phyloP scores from a whole-genome alignment of 2,888 invertebrate genomes.

The Chymomyza procnemis region DNA sequence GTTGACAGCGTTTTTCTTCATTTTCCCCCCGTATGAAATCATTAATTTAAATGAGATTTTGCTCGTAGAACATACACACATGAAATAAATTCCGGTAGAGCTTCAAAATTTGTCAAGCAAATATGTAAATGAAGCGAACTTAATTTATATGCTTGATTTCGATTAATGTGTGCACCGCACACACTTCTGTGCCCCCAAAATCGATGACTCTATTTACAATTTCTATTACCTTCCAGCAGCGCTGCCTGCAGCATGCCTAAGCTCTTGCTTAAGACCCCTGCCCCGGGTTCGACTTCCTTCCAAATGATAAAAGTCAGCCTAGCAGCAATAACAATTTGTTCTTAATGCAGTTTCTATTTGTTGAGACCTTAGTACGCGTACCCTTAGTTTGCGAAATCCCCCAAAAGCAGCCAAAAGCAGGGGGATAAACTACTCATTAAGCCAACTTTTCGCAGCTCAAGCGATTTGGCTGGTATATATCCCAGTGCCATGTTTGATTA shows the following conservation, averaged over 20 bases:
- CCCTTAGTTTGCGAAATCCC: not conserved
- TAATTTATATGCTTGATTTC: not conserved
- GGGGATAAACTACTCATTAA: conserved; percentile 47
- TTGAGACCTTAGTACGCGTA: conserved; percentile 23
- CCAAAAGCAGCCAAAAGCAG: conserved; percentile 19
- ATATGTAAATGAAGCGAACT: not conserved
- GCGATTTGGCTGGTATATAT: conserved; percentile 20
- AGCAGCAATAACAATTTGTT: conserved; percentile 68
- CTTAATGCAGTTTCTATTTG: conserved; percentile 62
- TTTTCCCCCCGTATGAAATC: no score
- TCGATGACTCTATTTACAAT: not conserved
- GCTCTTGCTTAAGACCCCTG: not conserved
- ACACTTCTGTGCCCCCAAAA: not conserved
- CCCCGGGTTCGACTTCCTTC: not conserved
- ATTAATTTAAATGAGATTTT: conserved; percentile 59
- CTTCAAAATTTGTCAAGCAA: not conserved
- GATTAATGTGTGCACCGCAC: not conserved
- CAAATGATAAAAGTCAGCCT: conserved; percentile 35
- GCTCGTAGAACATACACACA: not conserved
- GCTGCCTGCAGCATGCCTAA: not conserved
- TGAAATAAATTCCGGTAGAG: not conserved
- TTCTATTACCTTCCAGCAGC: not conserved
- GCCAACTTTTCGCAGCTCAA: conserved; percentile 4
- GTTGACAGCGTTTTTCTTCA: no score
- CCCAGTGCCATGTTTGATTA: conserved; percentile 63